Base-by-base conservation (phyloP, 2,113 vertebrate genomes). In the Mus spicilegus region DNA sequence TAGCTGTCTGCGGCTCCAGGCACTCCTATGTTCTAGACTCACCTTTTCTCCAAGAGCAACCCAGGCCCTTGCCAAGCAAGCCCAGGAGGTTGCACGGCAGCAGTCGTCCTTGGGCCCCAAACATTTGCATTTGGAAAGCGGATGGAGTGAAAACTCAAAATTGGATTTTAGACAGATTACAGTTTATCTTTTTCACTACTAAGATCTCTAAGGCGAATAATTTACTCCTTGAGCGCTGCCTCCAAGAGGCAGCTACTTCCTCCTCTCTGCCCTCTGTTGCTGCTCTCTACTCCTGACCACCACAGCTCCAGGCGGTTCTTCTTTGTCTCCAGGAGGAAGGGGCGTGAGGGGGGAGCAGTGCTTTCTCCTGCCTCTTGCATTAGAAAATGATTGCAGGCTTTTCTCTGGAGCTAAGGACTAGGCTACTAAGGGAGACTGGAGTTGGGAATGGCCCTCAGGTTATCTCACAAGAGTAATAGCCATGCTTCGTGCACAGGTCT, bases 401-500 rank as follows among this genome's bases (percentile, higher is more conserved):
- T 63, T 63, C 13, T 63, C 58, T 17, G 81, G 54, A 42, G 14
- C 7, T 26, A 2, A 28, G 56, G 19, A 65, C 17, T 14, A 8
- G 86, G 36, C 12, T 39, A 12, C 26, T 7, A n/a, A 13, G 58
- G 30, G 24, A 49, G 51, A 20, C 6, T 19, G 30, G 49, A 56
- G 26, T 51, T 77, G 26, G 65, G 72, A 39, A 3, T 65, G 42
- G 8, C 22, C 46, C 0, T 0, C 46, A 20, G 7, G 10, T 54
- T 2, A 9, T 77, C 51, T 30, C 11, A 42, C 42, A 73, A 42
- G 19, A 20, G 14, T 36, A 6, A 42, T 46, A 33, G 17, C 24
- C n/a, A 1, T 24, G 0, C 7, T 76, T 13, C 5, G 1, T 14
- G 39, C 10, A 22, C 39, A 26, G 7, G 7, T 20, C 39, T 4